Conservation (phyloP, 2,113 vertebrate genomes). For the Amblyornis subalaris region DNA sequence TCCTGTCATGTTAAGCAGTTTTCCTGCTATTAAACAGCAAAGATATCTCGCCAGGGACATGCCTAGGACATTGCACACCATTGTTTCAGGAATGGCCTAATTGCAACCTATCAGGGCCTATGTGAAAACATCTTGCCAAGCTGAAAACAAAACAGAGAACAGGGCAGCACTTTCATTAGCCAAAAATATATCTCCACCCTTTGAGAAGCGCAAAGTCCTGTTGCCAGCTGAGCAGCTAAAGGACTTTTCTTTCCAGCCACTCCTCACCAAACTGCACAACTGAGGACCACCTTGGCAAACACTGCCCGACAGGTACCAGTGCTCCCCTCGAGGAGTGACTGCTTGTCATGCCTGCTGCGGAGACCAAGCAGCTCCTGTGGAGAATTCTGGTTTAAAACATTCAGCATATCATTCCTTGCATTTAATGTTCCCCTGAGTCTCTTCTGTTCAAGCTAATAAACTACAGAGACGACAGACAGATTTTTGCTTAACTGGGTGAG, state of each 20-base stretch:
- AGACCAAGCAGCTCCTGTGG: background rate
- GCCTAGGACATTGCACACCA: background rate
- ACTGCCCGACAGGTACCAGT: accelerated
- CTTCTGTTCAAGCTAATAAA: background rate
- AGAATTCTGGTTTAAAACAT: background rate
- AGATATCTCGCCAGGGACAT: background rate
- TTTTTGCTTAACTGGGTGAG: background rate
- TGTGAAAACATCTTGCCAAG: background rate
- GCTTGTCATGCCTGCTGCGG: background rate
- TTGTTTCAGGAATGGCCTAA: background rate
- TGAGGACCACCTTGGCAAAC: background rate
- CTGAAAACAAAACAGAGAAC: background rate
- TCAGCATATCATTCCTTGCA: background rate
- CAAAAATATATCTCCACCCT: background rate
- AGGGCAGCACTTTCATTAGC: background rate
- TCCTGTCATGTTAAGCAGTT: background rate
- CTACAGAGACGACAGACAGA: background rate
- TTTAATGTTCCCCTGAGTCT: background rate
- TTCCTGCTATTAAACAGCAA: slow-evolving; percentile 9
- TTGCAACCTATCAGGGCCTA: accelerated
- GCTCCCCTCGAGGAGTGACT: background rate
- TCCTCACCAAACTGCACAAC: background rate
- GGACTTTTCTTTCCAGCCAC: background rate
- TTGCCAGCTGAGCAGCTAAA: background rate
- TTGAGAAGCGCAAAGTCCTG: background rate